Evolutionary conservation across 2,113 vertebrate species (phyloP).

Genomic region (Telmatochromis brachygnathus): DNA sequence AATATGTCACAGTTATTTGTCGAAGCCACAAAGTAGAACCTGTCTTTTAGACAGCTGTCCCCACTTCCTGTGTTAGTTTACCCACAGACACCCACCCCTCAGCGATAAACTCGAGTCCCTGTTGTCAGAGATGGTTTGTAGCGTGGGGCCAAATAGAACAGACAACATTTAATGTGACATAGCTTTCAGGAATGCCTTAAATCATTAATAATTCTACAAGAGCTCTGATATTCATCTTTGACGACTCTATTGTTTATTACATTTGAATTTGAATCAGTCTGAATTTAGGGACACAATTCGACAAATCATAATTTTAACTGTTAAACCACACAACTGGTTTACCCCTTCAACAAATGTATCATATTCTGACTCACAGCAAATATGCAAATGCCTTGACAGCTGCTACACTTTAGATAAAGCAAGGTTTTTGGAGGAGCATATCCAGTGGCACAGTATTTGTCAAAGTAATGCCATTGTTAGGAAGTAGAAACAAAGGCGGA

Average conservation of each 20-base stretch:
- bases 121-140: background rate
- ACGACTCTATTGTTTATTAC: background rate
- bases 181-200: background rate
- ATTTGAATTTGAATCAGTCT: background rate
- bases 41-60: constrained; percentile 52
- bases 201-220: background rate
- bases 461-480: constrained; percentile 43
- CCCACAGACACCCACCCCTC: constrained; percentile 30
- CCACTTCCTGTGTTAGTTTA: constrained; percentile 67
- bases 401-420: constrained; percentile 62
- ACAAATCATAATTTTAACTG: background rate
- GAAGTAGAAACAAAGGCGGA: constrained; percentile 48
- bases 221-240: background rate
- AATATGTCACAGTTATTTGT: constrained; percentile 49
- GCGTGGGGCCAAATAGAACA: background rate
- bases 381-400: constrained; percentile 54
- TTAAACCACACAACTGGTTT: constrained; percentile 38
- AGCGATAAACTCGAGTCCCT: background rate
- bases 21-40: constrained; percentile 45
- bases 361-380: constrained; percentile 24
- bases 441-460: constrained; percentile 49
- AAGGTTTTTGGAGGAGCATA: constrained; percentile 18
- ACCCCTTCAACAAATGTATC: constrained; percentile 45
- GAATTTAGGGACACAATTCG: background rate
- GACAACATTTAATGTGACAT: background rate